Conservation (phyloP, 2,888 invertebrate species). For the Pristionchus arcanus region DNA sequence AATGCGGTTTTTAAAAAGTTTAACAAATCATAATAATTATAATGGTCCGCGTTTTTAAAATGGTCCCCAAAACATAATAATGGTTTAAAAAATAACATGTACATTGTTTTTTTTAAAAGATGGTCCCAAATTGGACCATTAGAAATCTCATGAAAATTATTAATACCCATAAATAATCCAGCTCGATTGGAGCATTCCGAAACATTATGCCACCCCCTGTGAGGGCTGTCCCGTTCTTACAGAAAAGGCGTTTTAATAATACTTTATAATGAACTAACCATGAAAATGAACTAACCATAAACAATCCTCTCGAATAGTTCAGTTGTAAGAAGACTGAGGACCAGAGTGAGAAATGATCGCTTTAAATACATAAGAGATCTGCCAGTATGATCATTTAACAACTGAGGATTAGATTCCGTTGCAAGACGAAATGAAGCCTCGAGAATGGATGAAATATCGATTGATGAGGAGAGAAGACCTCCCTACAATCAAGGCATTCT, state of each 20-base stretch:
- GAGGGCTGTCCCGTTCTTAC: too few species aligned
- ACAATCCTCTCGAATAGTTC: not conserved
- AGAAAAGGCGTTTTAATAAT: not conserved
- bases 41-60: too few species aligned
- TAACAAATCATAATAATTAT: too few species aligned
- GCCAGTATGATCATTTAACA: not conserved
- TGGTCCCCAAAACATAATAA: too few species aligned
- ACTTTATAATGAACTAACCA: not conserved
- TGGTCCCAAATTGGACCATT: too few species aligned
- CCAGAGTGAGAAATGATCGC: constrained; percentile 65
- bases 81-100: too few species aligned
- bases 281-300: constrained; percentile 34
- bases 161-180: too few species aligned
- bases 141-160: too few species aligned
- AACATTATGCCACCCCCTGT: too few species aligned
- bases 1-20: too few species aligned
- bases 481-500: constrained; percentile 56
- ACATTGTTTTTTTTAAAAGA: too few species aligned
- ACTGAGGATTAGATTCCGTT: constrained; percentile 18
- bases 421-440: constrained; percentile 64
- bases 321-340: constrained; percentile 57
- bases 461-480: constrained; percentile 61
- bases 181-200: too few species aligned
- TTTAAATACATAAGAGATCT: constrained; percentile 61
- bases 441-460: constrained; percentile 64